These are phyloP conservation scores for Macrosteles quadrilineatus DNA, from an alignment of 1,140 invertebrate genomes.

Conservation along the genomic window DNA sequence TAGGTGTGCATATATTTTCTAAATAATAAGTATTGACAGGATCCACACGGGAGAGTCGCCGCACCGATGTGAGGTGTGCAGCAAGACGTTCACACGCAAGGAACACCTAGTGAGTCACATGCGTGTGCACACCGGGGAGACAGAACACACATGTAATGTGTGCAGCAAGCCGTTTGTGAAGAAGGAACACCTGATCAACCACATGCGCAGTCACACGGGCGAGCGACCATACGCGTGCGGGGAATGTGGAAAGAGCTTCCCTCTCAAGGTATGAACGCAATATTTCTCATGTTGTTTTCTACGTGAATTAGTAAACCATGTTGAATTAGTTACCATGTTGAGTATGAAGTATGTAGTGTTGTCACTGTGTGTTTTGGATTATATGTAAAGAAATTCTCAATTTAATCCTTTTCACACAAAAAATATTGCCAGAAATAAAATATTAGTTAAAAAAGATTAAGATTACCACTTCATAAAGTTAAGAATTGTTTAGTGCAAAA, in stretches of 20 bases:
- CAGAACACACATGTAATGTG: conserved; percentile 77
- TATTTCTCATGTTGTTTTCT: no score
- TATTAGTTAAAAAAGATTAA: no score
- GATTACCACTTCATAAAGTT: no score
- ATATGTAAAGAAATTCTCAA: no score
- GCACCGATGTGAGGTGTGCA: conserved; percentile 74
- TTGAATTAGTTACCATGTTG: no score
- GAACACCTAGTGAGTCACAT: conserved; percentile 78
- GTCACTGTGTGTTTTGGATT: no score
- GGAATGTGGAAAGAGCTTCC: conserved; percentile 93
- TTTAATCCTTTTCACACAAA: no score
- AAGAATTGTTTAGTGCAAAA: no score
- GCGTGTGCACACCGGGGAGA: conserved; percentile 88
- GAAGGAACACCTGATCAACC: conserved; percentile 78
- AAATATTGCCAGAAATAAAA: no score
- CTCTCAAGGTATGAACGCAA: conserved; percentile 63
- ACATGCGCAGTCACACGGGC: conserved; percentile 84
- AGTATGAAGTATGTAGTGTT: no score
- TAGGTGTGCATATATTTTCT: not conserved
- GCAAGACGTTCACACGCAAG: conserved; percentile 77
- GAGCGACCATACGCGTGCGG: conserved; percentile 86
- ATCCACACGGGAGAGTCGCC: conserved; percentile 72
- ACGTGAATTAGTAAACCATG: no score
- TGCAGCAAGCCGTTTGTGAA: conserved; percentile 84
- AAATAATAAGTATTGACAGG: conserved; percentile 42